phyloP scores from a whole-genome alignment of 1,140 invertebrate genomes.

The Chelonus insularis region DNA sequence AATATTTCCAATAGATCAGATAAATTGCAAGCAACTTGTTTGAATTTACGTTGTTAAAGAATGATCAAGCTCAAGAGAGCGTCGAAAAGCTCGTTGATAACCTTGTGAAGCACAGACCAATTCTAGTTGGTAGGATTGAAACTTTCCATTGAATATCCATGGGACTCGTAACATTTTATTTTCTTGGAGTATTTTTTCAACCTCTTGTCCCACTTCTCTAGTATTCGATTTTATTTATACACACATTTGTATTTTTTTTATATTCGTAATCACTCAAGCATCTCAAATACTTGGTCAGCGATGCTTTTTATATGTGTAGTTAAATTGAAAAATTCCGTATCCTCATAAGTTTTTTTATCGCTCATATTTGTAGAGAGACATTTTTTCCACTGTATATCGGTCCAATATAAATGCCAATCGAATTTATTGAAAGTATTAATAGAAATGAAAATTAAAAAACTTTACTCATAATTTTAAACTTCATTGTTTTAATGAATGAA shows the following conservation, averaged over 20 bases:
- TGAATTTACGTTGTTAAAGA: neutral
- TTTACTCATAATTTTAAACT: too few relatives aligned
- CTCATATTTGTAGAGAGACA: neutral
- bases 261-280: neutral
- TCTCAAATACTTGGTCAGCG: neutral
- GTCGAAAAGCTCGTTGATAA: slow-evolving; percentile 3
- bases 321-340: neutral
- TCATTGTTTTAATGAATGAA: too few relatives aligned
- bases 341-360: neutral
- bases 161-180: slow-evolving; percentile 24
- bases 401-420: too few relatives aligned
- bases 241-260: neutral
- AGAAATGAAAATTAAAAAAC: too few relatives aligned
- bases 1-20: neutral
- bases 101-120: slow-evolving; percentile 16
- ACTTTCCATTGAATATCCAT: slow-evolving; percentile 13
- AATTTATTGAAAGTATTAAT: too few relatives aligned
- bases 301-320: neutral
- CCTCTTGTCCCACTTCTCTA: slow-evolving; percentile 12
- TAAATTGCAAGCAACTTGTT: too few relatives aligned
- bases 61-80: slow-evolving; percentile 22
- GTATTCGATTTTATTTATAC: neutral
- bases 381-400: neutral
- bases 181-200: neutral
- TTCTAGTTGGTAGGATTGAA: slow-evolving; percentile 23